phyloP scores from a whole-genome alignment of 2,797 vertebrate genomes.

The Micropoecilia bifurca region DNA sequence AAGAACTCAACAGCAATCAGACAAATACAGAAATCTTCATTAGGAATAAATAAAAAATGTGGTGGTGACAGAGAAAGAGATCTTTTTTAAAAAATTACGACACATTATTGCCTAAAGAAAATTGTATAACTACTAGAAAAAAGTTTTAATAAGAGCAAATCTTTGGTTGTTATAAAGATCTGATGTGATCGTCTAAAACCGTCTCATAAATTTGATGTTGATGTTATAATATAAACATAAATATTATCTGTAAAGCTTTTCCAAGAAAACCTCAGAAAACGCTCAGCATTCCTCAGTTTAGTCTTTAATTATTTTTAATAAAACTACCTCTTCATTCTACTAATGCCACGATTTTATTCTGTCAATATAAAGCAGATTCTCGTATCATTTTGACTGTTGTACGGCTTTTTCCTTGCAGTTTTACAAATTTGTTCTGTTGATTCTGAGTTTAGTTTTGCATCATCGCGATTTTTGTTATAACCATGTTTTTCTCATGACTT shows the following conservation, averaged over 20 bases:
- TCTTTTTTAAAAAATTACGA: neutral
- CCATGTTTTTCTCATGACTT: too few species aligned
- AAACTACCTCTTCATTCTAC: neutral
- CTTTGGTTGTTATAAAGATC: neutral
- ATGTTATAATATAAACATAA: neutral
- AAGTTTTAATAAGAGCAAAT: too few species aligned
- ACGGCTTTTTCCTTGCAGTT: too few species aligned
- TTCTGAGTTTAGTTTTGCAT: too few species aligned
- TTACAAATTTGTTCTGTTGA: too few species aligned
- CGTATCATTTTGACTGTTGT: too few species aligned
- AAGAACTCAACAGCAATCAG: neutral
- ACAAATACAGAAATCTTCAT: neutral
- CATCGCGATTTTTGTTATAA: too few species aligned
- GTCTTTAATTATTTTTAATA: neutral
- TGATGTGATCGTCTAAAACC: neutral
- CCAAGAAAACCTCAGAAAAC: neutral
- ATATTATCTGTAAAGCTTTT: neutral
- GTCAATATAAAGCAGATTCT: too few species aligned
- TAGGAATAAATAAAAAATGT: neutral
- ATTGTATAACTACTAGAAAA: neutral
- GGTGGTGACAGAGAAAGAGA: neutral
- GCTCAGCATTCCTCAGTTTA: neutral
- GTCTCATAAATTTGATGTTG: neutral
- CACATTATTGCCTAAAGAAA: neutral
- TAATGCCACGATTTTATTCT: too few species aligned